These are phyloP conservation scores for Bathynomus jamesi DNA, from an alignment of 1,140 invertebrate species.

Conservation along the genomic window DNA sequence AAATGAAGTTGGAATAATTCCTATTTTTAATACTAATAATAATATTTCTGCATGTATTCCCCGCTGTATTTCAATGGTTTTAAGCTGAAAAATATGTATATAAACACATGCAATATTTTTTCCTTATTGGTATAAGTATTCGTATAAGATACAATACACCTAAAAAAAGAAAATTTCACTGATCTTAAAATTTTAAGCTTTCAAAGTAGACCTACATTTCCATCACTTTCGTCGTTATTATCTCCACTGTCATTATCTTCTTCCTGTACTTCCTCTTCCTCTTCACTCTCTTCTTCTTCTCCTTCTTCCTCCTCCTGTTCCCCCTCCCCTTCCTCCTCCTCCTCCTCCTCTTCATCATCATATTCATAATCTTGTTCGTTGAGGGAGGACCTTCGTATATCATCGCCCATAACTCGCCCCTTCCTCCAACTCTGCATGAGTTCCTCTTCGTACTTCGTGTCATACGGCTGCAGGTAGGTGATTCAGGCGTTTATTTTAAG, in stretches of 20 bases:
- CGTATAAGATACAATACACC: too few relatives aligned
- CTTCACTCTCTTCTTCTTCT: constrained; percentile 7
- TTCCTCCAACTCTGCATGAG: background rate
- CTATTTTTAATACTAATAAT: too few relatives aligned
- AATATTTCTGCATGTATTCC: too few relatives aligned
- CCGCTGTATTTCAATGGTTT: too few relatives aligned
- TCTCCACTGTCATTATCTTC: constrained; percentile 38
- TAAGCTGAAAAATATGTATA: too few relatives aligned
- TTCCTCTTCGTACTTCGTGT: background rate
- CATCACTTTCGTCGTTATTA: background rate
- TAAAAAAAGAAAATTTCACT: too few relatives aligned
- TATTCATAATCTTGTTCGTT: background rate
- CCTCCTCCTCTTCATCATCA: constrained; percentile 4
- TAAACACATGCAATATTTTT: too few relatives aligned
- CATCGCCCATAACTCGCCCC: background rate
- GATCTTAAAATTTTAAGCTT: too few relatives aligned
- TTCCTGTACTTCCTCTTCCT: background rate
- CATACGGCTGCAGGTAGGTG: background rate
- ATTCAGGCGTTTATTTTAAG: too few relatives aligned
- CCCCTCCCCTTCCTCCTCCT: background rate
- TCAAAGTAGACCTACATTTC: too few relatives aligned
- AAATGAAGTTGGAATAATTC: too few relatives aligned
- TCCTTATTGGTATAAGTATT: too few relatives aligned
- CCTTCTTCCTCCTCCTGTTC: constrained; percentile 9
- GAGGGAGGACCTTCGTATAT: background rate